Percentiles rank a stretch among this genome's conserved stretches.
Evolutionary conservation across 2,888 invertebrate genomes (phyloP).

Genomic region (Noctua janthe): DNA sequence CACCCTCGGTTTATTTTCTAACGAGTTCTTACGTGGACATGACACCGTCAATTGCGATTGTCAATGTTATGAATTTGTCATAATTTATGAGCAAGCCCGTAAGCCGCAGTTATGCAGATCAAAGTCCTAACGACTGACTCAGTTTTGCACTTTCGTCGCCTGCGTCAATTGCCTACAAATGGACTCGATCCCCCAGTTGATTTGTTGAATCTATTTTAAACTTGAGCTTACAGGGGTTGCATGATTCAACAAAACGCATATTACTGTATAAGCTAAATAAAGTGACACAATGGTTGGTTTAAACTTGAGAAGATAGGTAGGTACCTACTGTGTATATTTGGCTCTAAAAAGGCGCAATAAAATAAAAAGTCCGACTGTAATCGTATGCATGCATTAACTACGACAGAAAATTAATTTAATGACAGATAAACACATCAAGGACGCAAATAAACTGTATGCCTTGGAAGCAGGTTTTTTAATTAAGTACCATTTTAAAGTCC

Average conservation of each 20-base stretch:
- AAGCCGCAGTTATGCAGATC: constrained; percentile 26
- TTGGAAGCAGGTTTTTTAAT: constrained; percentile 12
- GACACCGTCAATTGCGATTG: constrained; percentile 50
- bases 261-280: constrained; percentile 15
- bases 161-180: constrained; percentile 49
- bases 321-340: constrained; percentile 16
- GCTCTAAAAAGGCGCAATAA: constrained; percentile 11
- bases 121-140: constrained; percentile 52
- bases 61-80: constrained; percentile 57
- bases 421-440: constrained; percentile 32
- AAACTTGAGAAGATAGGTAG: not conserved
- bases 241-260: constrained; percentile 47
- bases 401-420: constrained; percentile 38
- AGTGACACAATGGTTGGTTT: constrained; percentile 3
- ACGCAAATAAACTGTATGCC: constrained; percentile 17
- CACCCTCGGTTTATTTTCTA: constrained; percentile 72
- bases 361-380: constrained; percentile 15
- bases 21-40: constrained; percentile 63
- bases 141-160: constrained; percentile 44
- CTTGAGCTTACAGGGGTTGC: constrained; percentile 30
- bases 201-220: constrained; percentile 52
- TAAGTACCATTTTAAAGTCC: not conserved
- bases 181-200: constrained; percentile 27
- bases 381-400: constrained; percentile 43
- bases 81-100: constrained; percentile 35